Evolutionary conservation across 2,797 vertebrate species (phyloP).

Genomic region (Kryptopterus vitreolus): DNA sequence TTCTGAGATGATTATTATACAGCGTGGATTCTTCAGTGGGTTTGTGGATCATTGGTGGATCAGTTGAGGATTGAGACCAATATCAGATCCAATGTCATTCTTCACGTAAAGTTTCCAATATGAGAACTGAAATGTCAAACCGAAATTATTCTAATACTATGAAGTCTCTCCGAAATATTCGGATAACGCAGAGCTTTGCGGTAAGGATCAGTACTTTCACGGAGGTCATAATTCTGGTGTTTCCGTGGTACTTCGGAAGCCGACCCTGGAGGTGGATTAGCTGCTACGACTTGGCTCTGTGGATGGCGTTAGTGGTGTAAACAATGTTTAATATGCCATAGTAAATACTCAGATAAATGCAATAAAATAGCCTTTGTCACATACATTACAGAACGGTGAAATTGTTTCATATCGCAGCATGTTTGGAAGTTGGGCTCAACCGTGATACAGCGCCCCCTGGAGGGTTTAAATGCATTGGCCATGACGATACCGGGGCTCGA

Average conservation of each 20-base stretch:
- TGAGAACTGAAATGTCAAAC: not conserved
- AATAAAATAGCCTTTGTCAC: too few relatives aligned
- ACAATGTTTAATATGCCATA: too few relatives aligned
- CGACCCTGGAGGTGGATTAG: not conserved
- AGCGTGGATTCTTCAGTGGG: not conserved
- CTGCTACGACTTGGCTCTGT: too few relatives aligned
- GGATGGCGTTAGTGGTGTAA: too few relatives aligned
- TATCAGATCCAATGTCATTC: not conserved
- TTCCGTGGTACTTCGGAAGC: too few relatives aligned
- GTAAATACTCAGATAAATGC: too few relatives aligned
- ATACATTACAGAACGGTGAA: too few relatives aligned
- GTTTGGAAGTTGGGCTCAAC: too few relatives aligned
- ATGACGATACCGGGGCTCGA: too few relatives aligned
- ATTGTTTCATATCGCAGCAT: too few relatives aligned
- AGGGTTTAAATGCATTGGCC: too few relatives aligned
- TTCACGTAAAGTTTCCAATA: not conserved
- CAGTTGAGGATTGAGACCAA: not conserved
- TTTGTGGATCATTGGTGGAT: not conserved
- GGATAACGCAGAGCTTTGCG: not conserved
- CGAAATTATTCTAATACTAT: conserved; percentile 2
- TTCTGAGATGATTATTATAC: not conserved
- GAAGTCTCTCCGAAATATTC: not conserved
- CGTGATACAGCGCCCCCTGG: too few relatives aligned
- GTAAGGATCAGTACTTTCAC: not conserved
- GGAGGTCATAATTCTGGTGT: not conserved